These are phyloP conservation scores for Leucosticte australis DNA, from an alignment of 2,113 vertebrate genomes.

Conservation along the genomic window DNA sequence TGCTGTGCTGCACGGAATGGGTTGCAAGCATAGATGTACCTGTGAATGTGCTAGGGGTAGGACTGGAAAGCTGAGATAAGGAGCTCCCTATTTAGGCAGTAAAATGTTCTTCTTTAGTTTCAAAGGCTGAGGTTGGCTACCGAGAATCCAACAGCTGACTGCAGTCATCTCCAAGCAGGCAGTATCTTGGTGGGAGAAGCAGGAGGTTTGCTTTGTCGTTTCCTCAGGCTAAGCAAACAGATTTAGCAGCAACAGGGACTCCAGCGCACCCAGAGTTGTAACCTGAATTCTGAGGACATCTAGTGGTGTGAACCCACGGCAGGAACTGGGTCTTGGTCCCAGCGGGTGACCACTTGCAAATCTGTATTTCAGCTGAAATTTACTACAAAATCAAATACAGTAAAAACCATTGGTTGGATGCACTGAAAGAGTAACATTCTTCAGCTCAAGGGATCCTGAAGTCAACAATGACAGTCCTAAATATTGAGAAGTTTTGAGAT, in stretches of 20 bases:
- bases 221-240: not conserved
- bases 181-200: not conserved
- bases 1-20: not conserved
- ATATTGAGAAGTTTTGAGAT: not conserved
- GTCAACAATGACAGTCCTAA: not conserved
- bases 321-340: not conserved
- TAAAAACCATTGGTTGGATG: not conserved
- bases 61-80: not conserved
- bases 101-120: not conserved
- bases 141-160: not conserved
- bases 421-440: not conserved
- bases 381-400: not conserved
- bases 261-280: not conserved
- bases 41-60: not conserved
- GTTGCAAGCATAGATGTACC: not conserved
- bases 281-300: slow-evolving; percentile 37
- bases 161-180: not conserved
- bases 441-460: not conserved
- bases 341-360: not conserved
- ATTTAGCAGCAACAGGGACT: not conserved
- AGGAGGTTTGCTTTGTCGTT: not conserved
- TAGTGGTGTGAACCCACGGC: not conserved
- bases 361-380: not conserved
- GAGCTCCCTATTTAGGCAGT: not conserved
- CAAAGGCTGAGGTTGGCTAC: not conserved